Percentiles rank a stretch among this genome's conserved stretches.
These are phyloP conservation scores for Ptilodon capucinus DNA, from an alignment of 2,888 invertebrate genomes.

Conservation along the genomic window DNA sequence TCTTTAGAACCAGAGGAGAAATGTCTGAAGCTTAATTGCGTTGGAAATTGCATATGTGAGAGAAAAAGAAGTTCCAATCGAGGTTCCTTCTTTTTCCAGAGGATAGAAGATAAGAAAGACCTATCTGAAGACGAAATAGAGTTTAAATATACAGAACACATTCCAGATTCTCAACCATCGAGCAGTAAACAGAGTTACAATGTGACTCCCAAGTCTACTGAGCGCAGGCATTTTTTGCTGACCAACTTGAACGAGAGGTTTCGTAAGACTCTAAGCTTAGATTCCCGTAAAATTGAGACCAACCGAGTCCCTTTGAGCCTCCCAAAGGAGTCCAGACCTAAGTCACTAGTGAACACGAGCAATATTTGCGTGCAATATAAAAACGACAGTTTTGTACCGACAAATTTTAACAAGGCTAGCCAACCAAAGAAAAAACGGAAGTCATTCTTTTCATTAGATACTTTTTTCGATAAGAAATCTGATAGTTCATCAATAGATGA, in stretches of 20 bases:
- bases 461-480: slow-evolving; percentile 78
- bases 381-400: slow-evolving; percentile 50
- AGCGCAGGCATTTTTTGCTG: slow-evolving; percentile 67
- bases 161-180: slow-evolving; percentile 68
- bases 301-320: slow-evolving; percentile 62
- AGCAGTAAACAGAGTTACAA: slow-evolving; percentile 74
- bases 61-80: slow-evolving; percentile 64
- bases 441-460: slow-evolving; percentile 78
- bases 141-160: slow-evolving; percentile 75
- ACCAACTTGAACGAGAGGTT: slow-evolving; percentile 76
- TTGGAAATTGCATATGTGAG: slow-evolving; percentile 70
- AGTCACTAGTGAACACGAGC: slow-evolving; percentile 72
- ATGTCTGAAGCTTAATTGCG: slow-evolving; percentile 67
- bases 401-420: slow-evolving; percentile 66
- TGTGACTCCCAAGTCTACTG: slow-evolving; percentile 74
- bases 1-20: slow-evolving; percentile 62
- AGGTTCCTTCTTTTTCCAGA: slow-evolving; percentile 74
- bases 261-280: slow-evolving; percentile 76
- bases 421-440: slow-evolving; percentile 77
- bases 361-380: slow-evolving; percentile 68
- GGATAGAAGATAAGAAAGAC: slow-evolving; percentile 62
- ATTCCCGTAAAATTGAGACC: slow-evolving; percentile 71
- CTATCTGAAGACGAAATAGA: slow-evolving; percentile 74
- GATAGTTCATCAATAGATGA: slow-evolving; percentile 78
- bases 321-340: slow-evolving; percentile 67